A percentile compares a stretch with the other conserved stretches of the same genome.
Conservation (phyloP, 2,888 invertebrate species). For the Macrosoma leucophasiata region DNA sequence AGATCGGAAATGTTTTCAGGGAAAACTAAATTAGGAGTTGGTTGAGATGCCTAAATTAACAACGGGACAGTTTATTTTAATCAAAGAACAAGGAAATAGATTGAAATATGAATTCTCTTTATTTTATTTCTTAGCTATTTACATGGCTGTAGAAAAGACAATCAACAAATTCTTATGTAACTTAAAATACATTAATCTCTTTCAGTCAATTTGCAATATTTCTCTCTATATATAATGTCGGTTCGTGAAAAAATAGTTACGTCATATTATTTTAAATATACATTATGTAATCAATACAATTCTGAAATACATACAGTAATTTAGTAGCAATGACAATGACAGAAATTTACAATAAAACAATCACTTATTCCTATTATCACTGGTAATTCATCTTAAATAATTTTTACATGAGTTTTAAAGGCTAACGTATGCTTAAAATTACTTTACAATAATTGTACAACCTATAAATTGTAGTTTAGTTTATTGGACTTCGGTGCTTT, state of each 20-base stretch:
- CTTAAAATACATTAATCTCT: constrained; percentile 62
- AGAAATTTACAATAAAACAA: constrained; percentile 46
- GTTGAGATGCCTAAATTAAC: no score
- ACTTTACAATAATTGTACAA: constrained; percentile 61
- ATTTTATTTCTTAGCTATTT: constrained; percentile 55
- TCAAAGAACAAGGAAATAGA: no score
- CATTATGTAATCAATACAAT: constrained; percentile 33
- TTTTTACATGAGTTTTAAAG: constrained; percentile 45
- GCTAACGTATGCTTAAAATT: no score
- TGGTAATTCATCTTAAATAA: constrained; percentile 61
- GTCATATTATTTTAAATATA: constrained; percentile 29
- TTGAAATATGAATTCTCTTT: constrained; percentile 54
- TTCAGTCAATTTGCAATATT: constrained; percentile 59
- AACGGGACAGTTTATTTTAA: no score
- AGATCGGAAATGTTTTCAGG: no score
- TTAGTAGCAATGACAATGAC: constrained; percentile 47
- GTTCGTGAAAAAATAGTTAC: constrained; percentile 62
- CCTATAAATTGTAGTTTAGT: constrained; percentile 56
- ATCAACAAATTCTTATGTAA: constrained; percentile 57
- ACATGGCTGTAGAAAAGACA: constrained; percentile 72
- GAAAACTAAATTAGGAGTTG: no score
- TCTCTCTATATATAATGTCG: constrained; percentile 44
- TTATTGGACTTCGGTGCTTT: constrained; percentile 66
- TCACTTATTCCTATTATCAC: constrained; percentile 72
- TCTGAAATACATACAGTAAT: constrained; percentile 54